These are phyloP conservation scores for Apodemia hepburni DNA, from an alignment of 2,888 invertebrate species.

Conservation along the genomic window DNA sequence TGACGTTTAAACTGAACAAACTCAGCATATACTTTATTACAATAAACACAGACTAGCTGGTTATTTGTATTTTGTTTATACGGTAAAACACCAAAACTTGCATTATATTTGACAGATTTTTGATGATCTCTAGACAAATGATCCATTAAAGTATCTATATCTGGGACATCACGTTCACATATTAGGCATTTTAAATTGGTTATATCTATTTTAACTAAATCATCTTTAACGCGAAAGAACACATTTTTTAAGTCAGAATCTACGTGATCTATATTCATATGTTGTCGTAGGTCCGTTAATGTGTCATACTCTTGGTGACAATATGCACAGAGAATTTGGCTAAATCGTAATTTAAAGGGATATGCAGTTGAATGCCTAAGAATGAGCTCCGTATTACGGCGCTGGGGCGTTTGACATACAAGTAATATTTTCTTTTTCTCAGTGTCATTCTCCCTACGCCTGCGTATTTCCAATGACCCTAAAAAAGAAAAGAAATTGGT, in stretches of 20 bases:
- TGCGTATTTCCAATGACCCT: slow-evolving; percentile 69
- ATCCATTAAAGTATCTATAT: slow-evolving; percentile 58
- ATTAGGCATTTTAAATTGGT: slow-evolving; percentile 64
- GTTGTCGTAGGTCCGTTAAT: slow-evolving; percentile 51
- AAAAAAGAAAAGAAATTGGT: slow-evolving; percentile 74
- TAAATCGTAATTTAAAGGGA: slow-evolving; percentile 68
- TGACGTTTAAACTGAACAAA: slow-evolving; percentile 64
- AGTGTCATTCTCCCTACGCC: slow-evolving; percentile 57
- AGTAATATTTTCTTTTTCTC: slow-evolving; percentile 70
- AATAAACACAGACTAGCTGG: slow-evolving; percentile 60
- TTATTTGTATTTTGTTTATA: slow-evolving; percentile 55
- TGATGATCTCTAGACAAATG: slow-evolving; percentile 59
- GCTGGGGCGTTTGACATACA: slow-evolving; percentile 66
- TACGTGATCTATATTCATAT: slow-evolving; percentile 56
- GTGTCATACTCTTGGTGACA: slow-evolving; percentile 61
- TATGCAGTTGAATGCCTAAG: slow-evolving; percentile 63
- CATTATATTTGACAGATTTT: slow-evolving; percentile 61
- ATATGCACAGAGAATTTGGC: slow-evolving; percentile 65
- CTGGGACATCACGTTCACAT: slow-evolving; percentile 49
- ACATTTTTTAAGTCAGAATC: slow-evolving; percentile 62
- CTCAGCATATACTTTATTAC: slow-evolving; percentile 50
- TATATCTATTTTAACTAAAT: slow-evolving; percentile 67
- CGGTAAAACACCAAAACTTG: slow-evolving; percentile 62
- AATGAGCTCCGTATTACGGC: slow-evolving; percentile 68
- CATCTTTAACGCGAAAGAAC: slow-evolving; percentile 66